phyloP scores from a whole-genome alignment of 2,797 vertebrate genomes.

The Cirrhinus mrigala region DNA sequence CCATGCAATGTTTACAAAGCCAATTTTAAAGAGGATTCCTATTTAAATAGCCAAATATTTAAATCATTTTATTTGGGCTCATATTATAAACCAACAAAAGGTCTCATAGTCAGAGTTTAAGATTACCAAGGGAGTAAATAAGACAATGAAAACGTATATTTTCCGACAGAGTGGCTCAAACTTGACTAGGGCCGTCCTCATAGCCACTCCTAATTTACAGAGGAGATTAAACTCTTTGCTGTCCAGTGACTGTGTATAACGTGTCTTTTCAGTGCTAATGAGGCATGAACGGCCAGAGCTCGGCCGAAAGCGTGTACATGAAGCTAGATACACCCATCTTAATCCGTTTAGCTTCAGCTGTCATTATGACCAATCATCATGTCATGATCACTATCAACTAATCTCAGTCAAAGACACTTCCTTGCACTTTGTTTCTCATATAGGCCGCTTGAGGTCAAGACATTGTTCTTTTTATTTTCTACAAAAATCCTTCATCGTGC shows the following conservation, averaged over 20 bases:
- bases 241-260: conserved; percentile 78
- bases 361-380: conserved; percentile 40
- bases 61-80: neutral
- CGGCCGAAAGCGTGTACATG: conserved; percentile 66
- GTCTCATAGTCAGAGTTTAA: neutral
- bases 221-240: conserved; percentile 79
- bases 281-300: conserved; percentile 68
- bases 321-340: conserved; percentile 39
- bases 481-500: neutral
- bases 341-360: conserved; percentile 50
- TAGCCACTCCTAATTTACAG: conserved; percentile 66
- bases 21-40: neutral
- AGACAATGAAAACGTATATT: neutral
- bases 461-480: neutral
- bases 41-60: neutral
- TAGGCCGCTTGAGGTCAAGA: neutral
- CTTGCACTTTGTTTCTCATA: neutral
- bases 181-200: conserved; percentile 66
- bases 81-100: neutral
- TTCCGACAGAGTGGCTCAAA: conserved; percentile 67
- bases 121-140: neutral
- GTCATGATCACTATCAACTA: conserved; percentile 36
- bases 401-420: conserved; percentile 1
- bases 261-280: conserved; percentile 72
- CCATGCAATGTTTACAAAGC: neutral